These are phyloP conservation scores for Brachystomella parvula DNA, from an alignment of 1,140 invertebrate species.

Conservation along the genomic window DNA sequence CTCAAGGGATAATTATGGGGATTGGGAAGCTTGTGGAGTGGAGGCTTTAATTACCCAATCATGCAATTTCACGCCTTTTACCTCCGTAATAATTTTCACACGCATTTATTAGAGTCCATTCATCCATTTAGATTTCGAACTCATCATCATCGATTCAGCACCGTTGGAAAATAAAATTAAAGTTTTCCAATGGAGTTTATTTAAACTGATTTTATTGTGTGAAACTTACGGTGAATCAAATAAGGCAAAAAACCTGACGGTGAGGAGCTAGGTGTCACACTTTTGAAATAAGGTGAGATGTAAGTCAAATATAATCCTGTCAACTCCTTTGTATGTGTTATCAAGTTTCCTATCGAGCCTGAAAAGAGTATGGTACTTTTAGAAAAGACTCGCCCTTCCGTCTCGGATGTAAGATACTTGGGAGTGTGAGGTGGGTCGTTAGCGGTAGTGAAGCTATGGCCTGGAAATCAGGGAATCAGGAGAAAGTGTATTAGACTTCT, in stretches of 20 bases:
- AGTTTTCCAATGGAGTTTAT: background rate
- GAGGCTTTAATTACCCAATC: constrained; percentile 14
- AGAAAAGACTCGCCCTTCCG: too few relatives aligned
- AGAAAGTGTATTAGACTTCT: background rate
- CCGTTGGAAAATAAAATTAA: background rate
- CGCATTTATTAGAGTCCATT: background rate
- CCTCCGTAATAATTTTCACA: too few relatives aligned
- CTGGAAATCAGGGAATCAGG: background rate
- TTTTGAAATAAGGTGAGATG: background rate
- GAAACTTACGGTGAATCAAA: background rate
- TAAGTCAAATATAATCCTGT: background rate
- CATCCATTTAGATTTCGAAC: background rate
- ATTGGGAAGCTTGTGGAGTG: background rate
- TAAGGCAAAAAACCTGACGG: too few relatives aligned
- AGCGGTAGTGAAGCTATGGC: background rate
- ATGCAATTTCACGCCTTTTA: constrained; percentile 5
- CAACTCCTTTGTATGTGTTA: background rate
- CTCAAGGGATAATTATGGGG: constrained; percentile 1
- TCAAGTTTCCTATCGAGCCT: too few relatives aligned
- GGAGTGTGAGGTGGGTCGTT: background rate
- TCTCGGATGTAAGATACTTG: too few relatives aligned
- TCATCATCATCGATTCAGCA: background rate
- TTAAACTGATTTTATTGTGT: background rate
- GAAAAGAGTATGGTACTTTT: too few relatives aligned
- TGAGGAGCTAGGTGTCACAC: background rate